Percentiles rank a stretch among this genome's conserved stretches.
Conservation (phyloP, 1,140 invertebrate species). For the Cepaea nemoralis region DNA sequence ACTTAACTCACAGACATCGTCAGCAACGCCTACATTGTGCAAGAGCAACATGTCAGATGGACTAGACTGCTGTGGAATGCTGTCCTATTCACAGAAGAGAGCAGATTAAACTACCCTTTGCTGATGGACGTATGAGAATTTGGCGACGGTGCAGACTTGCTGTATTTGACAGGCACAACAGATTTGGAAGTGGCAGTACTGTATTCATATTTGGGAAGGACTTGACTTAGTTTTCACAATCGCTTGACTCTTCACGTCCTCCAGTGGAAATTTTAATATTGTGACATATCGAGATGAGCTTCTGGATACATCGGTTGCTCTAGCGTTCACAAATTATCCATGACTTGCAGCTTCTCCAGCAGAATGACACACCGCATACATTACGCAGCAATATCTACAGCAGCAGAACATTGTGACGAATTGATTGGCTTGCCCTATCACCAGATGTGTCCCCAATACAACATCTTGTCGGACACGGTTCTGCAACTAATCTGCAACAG, state of each 20-base stretch:
- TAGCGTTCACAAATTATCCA: not conserved
- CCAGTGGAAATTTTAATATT: not conserved
- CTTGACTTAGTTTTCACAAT: not conserved
- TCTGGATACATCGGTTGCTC: constrained; percentile 6
- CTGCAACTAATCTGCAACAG: not conserved
- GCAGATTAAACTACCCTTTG: not conserved
- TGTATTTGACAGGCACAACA: not conserved
- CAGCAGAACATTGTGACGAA: not conserved
- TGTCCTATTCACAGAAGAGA: not conserved
- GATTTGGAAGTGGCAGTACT: too few species aligned
- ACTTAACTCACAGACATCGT: not conserved
- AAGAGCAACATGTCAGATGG: not conserved
- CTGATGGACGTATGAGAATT: not conserved
- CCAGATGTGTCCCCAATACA: not conserved
- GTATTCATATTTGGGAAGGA: constrained; percentile 2
- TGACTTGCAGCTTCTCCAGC: constrained; percentile 5
- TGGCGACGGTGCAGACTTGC: not conserved
- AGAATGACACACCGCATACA: not conserved
- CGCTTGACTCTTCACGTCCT: constrained; percentile 4
- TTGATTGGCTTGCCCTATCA: not conserved
- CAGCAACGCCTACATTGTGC: not conserved
- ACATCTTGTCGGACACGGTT: not conserved
- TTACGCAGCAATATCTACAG: constrained; percentile 5
- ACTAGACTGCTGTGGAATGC: not conserved
- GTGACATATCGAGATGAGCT: constrained; percentile 6